phyloP scores from a whole-genome alignment of 2,797 vertebrate genomes.

The Pantherophis vulpinus region DNA sequence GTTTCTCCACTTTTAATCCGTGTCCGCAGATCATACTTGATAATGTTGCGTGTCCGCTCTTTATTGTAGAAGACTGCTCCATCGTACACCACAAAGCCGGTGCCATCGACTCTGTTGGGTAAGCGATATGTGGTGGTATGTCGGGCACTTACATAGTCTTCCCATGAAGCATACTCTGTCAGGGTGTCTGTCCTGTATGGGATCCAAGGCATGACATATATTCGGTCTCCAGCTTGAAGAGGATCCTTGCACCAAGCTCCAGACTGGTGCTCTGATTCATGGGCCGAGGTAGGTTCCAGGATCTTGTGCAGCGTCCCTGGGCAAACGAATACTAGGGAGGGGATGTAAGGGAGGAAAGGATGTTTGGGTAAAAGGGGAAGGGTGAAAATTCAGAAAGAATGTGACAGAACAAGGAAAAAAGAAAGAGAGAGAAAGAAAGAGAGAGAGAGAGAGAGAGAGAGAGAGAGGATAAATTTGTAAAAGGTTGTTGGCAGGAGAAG shows the following conservation, averaged over 20 bases:
- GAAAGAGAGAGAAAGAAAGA: constrained; percentile 9
- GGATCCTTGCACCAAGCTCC: constrained; percentile 97
- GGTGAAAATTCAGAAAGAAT: constrained; percentile 29
- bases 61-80: constrained; percentile 97
- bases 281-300: constrained; percentile 83
- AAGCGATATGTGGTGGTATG: constrained; percentile 92
- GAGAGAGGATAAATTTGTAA: constrained; percentile 43
- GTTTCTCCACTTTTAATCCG: constrained; percentile 96
- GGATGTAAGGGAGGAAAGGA: constrained; percentile 45
- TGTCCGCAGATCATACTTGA: constrained; percentile 90
- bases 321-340: constrained; percentile 88
- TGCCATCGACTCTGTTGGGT: constrained; percentile 92
- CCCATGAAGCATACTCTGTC: constrained; percentile 91
- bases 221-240: constrained; percentile 89
- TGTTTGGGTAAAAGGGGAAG: constrained; percentile 44
- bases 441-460: constrained; percentile 42
- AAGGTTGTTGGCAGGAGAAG: constrained; percentile 30
- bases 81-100: constrained; percentile 92
- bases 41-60: constrained; percentile 91
- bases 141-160: constrained; percentile 85
- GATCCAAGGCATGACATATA: constrained; percentile 95
- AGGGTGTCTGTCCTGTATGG: constrained; percentile 93
- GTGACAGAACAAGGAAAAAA: constrained; percentile 22
- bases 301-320: constrained; percentile 88
- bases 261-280: constrained; percentile 90